Percentiles rank a stretch among this genome's conserved stretches.
phyloP scores from a whole-genome alignment of 23 tunicate genomes.

The Clavelina lepadiformis region DNA sequence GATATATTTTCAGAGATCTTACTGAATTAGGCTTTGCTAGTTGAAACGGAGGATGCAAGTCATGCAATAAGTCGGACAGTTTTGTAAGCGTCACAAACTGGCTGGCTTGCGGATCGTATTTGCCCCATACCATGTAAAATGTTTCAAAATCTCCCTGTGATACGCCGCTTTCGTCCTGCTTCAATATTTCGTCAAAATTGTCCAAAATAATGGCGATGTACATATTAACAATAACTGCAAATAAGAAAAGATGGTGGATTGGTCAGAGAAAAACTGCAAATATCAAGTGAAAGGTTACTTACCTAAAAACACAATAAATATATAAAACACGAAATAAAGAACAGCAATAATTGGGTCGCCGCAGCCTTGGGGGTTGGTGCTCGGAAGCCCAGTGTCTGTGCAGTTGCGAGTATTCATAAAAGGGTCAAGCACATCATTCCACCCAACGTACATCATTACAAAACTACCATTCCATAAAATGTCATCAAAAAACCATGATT shows the following conservation, averaged over 20 bases:
- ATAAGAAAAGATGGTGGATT: not conserved
- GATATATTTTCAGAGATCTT: no score
- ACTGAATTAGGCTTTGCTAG: constrained; percentile 75
- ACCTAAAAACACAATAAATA: constrained; percentile 88
- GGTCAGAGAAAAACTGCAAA: not conserved
- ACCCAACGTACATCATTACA: constrained; percentile 92
- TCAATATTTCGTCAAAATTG: constrained; percentile 88
- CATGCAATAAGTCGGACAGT: constrained; percentile 78
- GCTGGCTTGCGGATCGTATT: constrained; percentile 91
- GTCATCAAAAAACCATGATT: no score
- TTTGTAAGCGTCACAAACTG: constrained; percentile 78
- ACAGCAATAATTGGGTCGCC: constrained; percentile 65
- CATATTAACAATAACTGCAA: constrained; percentile 92
- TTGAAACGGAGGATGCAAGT: constrained; percentile 92
- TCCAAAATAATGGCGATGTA: constrained; percentile 95
- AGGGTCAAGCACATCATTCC: constrained; percentile 97
- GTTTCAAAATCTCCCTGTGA: constrained; percentile 87
- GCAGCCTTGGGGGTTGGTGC: constrained; percentile 35
- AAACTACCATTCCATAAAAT: no score
- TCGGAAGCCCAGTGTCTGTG: not conserved
- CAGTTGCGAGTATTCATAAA: constrained; percentile 70
- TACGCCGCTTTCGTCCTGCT: constrained; percentile 89
- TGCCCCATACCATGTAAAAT: constrained; percentile 93
- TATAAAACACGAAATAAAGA: constrained; percentile 63
- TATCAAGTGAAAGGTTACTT: constrained; percentile 9